A percentile compares a stretch with the other conserved stretches of the same genome.
Conservation (phyloP, 2,797 vertebrate species). For the Macroramphosus scolopax region DNA sequence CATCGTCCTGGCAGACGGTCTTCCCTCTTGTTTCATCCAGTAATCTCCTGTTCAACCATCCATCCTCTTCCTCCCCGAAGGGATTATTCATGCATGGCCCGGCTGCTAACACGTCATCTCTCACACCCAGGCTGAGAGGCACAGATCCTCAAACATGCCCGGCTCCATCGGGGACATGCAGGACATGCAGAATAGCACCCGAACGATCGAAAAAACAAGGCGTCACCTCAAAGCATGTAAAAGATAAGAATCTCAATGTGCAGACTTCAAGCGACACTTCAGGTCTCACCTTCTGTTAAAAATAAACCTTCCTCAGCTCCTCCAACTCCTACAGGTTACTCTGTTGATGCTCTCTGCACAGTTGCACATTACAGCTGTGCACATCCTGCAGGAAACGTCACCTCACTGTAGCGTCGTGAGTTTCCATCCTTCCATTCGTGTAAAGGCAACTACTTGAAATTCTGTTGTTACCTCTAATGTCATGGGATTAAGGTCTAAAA, state of each 20-base stretch:
- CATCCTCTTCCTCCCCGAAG: constrained; percentile 30
- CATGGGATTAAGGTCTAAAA: constrained; percentile 15
- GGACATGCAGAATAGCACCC: constrained; percentile 14
- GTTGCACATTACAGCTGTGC: too few relatives aligned
- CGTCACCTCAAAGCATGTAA: too few relatives aligned
- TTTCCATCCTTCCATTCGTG: background rate
- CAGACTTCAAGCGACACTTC: too few relatives aligned
- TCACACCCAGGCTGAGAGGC: constrained; percentile 43
- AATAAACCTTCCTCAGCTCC: too few relatives aligned
- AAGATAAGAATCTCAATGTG: too few relatives aligned
- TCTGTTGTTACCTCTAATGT: constrained; percentile 3
- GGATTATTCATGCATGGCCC: constrained; percentile 59
- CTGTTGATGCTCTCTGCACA: too few relatives aligned
- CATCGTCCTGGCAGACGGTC: constrained; percentile 42
- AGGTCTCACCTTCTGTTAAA: too few relatives aligned
- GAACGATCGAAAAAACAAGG: too few relatives aligned
- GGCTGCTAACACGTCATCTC: constrained; percentile 55
- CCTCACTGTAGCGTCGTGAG: too few relatives aligned
- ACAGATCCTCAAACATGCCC: constrained; percentile 31
- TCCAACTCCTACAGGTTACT: too few relatives aligned
- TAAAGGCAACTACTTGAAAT: constrained; percentile 1
- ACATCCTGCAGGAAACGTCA: too few relatives aligned
- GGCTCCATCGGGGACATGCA: constrained; percentile 37
- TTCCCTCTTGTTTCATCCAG: constrained; percentile 50
- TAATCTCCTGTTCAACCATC: constrained; percentile 54